phyloP scores from a whole-genome alignment of 30 jellyfish, hydroid and myxozoan species.

The Morbakka virulenta region DNA sequence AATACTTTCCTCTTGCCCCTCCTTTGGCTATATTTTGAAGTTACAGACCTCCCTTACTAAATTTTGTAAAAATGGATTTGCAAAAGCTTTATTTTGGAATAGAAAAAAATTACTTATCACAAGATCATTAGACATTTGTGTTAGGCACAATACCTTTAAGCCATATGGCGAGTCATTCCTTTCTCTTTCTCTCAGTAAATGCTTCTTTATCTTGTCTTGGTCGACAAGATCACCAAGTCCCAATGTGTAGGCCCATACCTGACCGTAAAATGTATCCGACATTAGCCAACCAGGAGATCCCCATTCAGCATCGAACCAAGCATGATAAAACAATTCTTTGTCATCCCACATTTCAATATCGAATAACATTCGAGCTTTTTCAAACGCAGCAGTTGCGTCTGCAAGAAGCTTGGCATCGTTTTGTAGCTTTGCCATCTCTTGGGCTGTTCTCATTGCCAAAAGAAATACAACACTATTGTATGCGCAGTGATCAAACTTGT shows the following conservation, averaged over 20 bases:
- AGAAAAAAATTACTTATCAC: too few species aligned
- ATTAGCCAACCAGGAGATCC: conserved; percentile 97
- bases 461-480: conserved; percentile 74
- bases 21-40: too few species aligned
- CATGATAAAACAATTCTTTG: conserved; percentile 83
- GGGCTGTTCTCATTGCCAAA: conserved; percentile 88
- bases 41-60: too few species aligned
- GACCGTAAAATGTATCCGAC: conserved; percentile 96
- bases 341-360: conserved; percentile 99
- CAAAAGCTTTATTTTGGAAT: too few species aligned
- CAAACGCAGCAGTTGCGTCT: conserved; percentile 58
- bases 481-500: conserved; percentile 94
- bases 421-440: conserved; percentile 69
- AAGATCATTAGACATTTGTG: too few species aligned
- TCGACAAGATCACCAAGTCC: conserved; percentile 95
- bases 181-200: conserved; percentile 72
- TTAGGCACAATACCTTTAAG: conserved; percentile 87
- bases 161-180: conserved; percentile 97
- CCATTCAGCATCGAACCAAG: conserved; percentile 99
- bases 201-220: conserved; percentile 70
- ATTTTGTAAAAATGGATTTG: too few species aligned
- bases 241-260: conserved; percentile 93
- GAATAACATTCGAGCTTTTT: conserved; percentile 71
- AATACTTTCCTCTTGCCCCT: too few species aligned
- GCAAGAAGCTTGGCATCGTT: conserved; percentile 40